phyloP scores from a whole-genome alignment of 2,113 vertebrate genomes.

The Eudyptes chrysolophus region DNA sequence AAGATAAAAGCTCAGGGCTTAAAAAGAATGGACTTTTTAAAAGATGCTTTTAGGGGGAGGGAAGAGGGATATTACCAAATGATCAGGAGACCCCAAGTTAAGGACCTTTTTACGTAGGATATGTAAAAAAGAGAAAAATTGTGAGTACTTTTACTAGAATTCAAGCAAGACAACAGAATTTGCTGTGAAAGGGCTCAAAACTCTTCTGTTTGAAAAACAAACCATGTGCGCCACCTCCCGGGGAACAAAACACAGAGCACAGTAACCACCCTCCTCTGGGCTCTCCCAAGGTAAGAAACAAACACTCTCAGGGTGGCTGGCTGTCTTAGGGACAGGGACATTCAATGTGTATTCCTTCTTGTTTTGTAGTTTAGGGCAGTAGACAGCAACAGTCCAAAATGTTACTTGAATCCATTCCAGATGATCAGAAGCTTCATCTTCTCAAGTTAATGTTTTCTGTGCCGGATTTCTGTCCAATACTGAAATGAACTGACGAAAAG shows the following conservation, averaged over 20 bases:
- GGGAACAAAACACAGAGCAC: neutral
- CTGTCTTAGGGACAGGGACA: too few species aligned
- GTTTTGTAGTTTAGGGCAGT: neutral
- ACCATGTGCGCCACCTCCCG: conserved; percentile 50
- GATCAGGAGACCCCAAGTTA: neutral
- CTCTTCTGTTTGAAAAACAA: neutral
- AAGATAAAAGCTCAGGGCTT: neutral
- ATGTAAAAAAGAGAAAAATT: neutral
- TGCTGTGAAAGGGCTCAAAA: neutral
- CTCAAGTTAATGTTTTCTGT: neutral
- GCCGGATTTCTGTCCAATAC: accelerated
- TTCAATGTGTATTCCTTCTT: neutral
- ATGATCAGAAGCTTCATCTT: neutral
- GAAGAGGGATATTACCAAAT: neutral
- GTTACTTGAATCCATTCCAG: neutral
- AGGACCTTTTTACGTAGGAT: neutral
- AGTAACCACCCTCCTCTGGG: too few species aligned
- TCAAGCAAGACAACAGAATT: neutral
- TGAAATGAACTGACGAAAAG: neutral
- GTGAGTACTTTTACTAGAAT: neutral
- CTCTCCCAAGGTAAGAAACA: neutral
- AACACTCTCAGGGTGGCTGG: neutral
- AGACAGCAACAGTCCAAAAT: neutral
- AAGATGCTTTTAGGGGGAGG: neutral
- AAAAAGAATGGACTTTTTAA: neutral